Evolutionary conservation across 2,113 vertebrate species (phyloP).

Genomic region (Tonatia bakeri): DNA sequence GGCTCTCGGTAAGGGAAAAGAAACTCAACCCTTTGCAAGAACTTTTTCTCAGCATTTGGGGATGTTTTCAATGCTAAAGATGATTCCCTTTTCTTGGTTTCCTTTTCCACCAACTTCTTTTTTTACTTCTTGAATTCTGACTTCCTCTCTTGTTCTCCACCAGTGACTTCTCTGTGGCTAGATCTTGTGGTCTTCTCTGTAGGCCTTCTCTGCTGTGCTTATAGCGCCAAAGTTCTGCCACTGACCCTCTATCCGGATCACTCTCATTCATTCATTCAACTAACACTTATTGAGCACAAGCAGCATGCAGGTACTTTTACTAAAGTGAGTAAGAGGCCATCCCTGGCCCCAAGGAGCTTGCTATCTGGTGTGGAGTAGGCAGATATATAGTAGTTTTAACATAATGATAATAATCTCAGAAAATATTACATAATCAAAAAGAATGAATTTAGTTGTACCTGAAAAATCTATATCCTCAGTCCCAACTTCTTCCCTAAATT

Average conservation of each 20-base stretch:
- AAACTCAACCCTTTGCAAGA: neutral
- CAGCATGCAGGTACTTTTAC: neutral
- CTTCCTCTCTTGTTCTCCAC: neutral
- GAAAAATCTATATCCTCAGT: neutral
- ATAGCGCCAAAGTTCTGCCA: neutral
- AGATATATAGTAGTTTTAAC: neutral
- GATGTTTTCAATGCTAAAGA: neutral
- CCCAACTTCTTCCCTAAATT: constrained; percentile 3
- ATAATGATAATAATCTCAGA: neutral
- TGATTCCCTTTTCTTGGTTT: neutral
- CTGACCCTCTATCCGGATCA: neutral
- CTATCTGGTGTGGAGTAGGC: neutral
- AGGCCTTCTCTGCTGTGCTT: neutral
- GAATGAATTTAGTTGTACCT: neutral
- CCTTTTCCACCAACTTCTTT: neutral
- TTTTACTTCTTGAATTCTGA: constrained; percentile 40
- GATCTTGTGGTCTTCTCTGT: neutral
- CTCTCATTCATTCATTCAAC: neutral
- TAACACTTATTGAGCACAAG: neutral
- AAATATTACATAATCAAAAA: neutral
- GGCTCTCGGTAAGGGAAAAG: neutral
- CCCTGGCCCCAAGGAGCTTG: neutral
- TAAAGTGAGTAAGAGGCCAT: neutral
- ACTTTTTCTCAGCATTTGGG: neutral
- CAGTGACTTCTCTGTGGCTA: neutral